A percentile compares a stretch with the other conserved stretches of the same genome.
phyloP scores from a whole-genome alignment of 2,888 invertebrate genomes.

The Cecidostiba fungosa region DNA sequence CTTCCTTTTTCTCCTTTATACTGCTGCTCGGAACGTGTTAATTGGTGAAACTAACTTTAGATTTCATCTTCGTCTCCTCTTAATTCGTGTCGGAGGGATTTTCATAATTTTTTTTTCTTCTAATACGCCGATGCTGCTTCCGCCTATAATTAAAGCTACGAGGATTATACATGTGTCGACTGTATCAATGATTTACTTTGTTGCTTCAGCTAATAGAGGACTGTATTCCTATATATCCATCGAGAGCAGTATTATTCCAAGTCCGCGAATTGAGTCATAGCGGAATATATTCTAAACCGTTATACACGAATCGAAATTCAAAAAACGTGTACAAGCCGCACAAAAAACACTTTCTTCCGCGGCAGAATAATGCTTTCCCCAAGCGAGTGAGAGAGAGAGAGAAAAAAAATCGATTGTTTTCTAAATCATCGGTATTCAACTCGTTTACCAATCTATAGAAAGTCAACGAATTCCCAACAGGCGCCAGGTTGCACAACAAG shows the following conservation, averaged over 20 bases:
- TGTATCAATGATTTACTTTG: neutral
- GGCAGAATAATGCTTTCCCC: neutral
- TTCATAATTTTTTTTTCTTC: neutral
- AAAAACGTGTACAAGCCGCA: neutral
- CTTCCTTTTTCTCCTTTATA: neutral
- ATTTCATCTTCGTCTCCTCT: constrained; percentile 13
- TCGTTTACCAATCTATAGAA: neutral
- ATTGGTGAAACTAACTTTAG: constrained; percentile 49
- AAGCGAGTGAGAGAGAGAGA: neutral
- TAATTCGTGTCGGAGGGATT: constrained; percentile 8
- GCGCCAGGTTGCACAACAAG: constrained; percentile 16
- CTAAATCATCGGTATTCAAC: neutral
- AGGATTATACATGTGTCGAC: neutral
- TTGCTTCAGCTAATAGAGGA: too few relatives aligned
- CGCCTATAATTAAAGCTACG: constrained; percentile 11
- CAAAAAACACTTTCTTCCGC: constrained; percentile 3
- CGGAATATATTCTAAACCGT: neutral
- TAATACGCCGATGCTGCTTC: neutral
- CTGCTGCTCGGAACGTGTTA: constrained; percentile 13
- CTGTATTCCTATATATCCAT: neutral
- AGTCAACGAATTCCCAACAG: constrained; percentile 5
- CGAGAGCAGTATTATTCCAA: neutral
- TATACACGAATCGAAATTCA: neutral
- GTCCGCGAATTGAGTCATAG: neutral
- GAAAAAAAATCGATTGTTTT: neutral